Conservation (phyloP, 1,140 invertebrate species). For the Drosophila pseudoananassae region DNA sequence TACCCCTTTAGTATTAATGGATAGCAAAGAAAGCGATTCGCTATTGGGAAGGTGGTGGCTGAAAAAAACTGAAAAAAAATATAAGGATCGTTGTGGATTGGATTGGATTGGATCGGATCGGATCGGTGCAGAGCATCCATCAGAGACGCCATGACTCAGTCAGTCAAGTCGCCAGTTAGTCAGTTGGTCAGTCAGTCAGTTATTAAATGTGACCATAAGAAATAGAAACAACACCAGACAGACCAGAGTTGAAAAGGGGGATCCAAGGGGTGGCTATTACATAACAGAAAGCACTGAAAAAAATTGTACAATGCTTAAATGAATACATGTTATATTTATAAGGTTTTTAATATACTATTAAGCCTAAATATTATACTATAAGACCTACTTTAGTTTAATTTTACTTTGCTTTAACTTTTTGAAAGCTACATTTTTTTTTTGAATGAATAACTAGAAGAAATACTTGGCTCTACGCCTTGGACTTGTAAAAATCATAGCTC, state of each 20-base stretch:
- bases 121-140: conserved; percentile 48
- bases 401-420: not conserved
- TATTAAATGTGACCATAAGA: conserved; percentile 75
- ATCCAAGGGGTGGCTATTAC: conserved; percentile 51
- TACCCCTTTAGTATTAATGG: conserved; percentile 11
- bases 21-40: conserved; percentile 40
- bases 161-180: conserved; percentile 29
- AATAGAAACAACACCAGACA: conserved; percentile 37
- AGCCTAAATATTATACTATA: no score
- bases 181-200: conserved; percentile 51
- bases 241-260: not conserved
- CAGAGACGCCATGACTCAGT: conserved; percentile 25
- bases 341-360: no score
- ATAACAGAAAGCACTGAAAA: conserved; percentile 48
- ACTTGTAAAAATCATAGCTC: conserved; percentile 69
- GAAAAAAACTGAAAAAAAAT: not conserved
- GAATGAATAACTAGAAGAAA: not conserved
- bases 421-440: not conserved
- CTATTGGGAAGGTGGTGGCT: not conserved
- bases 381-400: no score
- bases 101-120: conserved; percentile 3
- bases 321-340: no score
- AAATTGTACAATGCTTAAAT: not conserved
- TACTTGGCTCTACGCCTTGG: not conserved
- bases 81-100: conserved; percentile 10